Conservation (phyloP, 2,797 vertebrate genomes). For the Chiloscyllium punctatum region DNA sequence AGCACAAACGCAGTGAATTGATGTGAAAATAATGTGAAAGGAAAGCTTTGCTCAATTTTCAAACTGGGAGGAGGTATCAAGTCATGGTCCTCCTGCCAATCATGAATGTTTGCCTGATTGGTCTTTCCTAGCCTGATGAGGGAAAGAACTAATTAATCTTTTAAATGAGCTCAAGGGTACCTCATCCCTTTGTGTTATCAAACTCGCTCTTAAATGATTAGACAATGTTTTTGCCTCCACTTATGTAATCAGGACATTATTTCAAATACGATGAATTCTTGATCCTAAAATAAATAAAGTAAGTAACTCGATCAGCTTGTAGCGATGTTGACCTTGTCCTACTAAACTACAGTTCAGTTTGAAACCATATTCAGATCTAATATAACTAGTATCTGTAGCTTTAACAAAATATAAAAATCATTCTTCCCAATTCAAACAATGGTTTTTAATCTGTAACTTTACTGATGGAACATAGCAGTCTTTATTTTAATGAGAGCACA, state of each 20-base stretch:
- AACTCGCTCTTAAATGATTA: not conserved
- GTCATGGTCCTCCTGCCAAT: not conserved
- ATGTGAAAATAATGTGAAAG: not conserved
- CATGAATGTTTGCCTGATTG: not conserved
- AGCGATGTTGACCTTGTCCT: not conserved
- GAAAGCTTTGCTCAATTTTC: not conserved
- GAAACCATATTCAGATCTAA: not conserved
- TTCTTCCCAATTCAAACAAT: not conserved
- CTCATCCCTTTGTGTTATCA: not conserved
- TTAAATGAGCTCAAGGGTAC: not conserved
- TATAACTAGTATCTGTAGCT: not conserved
- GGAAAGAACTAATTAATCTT: not conserved
- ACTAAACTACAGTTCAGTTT: not conserved
- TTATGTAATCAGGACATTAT: not conserved
- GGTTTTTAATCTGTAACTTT: not conserved
- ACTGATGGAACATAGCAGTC: not conserved
- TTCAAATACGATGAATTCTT: not conserved
- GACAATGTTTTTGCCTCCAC: not conserved
- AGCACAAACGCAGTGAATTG: not conserved
- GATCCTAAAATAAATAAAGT: not conserved
- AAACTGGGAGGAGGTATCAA: not conserved
- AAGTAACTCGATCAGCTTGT: not conserved
- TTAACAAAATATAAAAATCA: not conserved
- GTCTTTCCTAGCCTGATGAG: not conserved
- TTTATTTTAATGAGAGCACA: not conserved